A percentile compares a stretch with the other conserved stretches of the same genome.
Conservation (phyloP, 2,888 invertebrate species). For the Lapara coniferarum region DNA sequence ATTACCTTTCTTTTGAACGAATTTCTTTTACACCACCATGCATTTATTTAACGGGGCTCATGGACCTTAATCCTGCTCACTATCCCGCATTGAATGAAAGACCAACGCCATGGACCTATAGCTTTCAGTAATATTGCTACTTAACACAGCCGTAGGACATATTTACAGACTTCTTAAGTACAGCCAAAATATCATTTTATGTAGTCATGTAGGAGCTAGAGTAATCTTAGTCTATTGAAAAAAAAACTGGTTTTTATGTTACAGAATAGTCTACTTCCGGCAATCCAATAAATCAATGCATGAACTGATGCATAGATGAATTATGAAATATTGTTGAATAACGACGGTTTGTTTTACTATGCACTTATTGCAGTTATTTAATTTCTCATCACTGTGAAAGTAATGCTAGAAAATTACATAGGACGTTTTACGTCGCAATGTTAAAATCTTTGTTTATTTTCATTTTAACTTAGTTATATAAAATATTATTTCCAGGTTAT, state of each 20-base stretch:
- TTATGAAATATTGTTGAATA: constrained; percentile 48
- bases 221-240: neutral
- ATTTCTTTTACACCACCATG: no score
- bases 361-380: constrained; percentile 30
- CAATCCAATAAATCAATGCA: constrained; percentile 38
- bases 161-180: no score
- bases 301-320: constrained; percentile 46
- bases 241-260: constrained; percentile 30
- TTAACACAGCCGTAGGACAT: no score
- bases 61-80: no score
- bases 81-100: no score
- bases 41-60: no score
- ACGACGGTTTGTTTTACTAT: constrained; percentile 33
- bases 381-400: constrained; percentile 18
- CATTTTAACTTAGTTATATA: constrained; percentile 1
- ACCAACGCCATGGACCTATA: no score
- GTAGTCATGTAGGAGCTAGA: neutral
- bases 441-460: neutral
- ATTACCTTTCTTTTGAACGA: no score
- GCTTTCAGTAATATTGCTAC: no score
- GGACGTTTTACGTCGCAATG: neutral
- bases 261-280: constrained; percentile 37
- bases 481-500: constrained; percentile 8
- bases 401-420: constrained; percentile 5
- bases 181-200: neutral